Conservation (phyloP, 2,888 invertebrate genomes). For the Protophormia terraenovae region DNA sequence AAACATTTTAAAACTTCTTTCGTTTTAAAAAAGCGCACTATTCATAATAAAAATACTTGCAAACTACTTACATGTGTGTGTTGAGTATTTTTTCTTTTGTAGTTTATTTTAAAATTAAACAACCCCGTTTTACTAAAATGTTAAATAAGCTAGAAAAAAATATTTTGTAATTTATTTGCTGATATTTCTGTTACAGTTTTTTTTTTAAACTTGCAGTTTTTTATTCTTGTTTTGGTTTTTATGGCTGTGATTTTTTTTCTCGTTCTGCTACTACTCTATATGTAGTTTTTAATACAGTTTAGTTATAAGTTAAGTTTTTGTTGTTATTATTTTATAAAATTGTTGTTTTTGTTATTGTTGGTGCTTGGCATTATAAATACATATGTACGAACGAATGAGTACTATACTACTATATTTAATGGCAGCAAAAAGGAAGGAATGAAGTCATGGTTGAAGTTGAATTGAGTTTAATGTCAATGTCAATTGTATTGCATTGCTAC, state of each 20-base stretch:
- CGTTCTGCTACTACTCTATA: not conserved
- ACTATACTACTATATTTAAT: not conserved
- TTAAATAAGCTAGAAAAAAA: not conserved
- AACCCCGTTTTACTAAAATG: constrained; percentile 43
- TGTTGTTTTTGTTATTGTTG: constrained; percentile 25
- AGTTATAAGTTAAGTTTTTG: constrained; percentile 29
- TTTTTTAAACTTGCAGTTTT: constrained; percentile 24
- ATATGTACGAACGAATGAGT: too few species aligned
- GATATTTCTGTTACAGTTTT: constrained; percentile 58
- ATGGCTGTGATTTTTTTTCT: constrained; percentile 47
- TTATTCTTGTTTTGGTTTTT: constrained; percentile 58
- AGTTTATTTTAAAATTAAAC: constrained; percentile 23
- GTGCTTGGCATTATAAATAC: constrained; percentile 32
- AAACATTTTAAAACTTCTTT: constrained; percentile 7
- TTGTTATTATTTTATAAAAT: not conserved
- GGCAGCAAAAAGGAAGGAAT: constrained; percentile 67
- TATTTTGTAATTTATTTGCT: constrained; percentile 49
- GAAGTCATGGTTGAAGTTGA: constrained; percentile 69
- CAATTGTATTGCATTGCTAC: constrained; percentile 55
- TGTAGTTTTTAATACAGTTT: constrained; percentile 31
- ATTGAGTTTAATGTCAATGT: constrained; percentile 71
- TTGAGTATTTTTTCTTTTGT: constrained; percentile 1
- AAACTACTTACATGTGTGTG: not conserved
- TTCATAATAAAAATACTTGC: too few species aligned
- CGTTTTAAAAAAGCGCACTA: not conserved